These are phyloP conservation scores for Chrysogorgia sp. DNA, from an alignment of 92 coral and sea anemone genomes.

Conservation along the genomic window DNA sequence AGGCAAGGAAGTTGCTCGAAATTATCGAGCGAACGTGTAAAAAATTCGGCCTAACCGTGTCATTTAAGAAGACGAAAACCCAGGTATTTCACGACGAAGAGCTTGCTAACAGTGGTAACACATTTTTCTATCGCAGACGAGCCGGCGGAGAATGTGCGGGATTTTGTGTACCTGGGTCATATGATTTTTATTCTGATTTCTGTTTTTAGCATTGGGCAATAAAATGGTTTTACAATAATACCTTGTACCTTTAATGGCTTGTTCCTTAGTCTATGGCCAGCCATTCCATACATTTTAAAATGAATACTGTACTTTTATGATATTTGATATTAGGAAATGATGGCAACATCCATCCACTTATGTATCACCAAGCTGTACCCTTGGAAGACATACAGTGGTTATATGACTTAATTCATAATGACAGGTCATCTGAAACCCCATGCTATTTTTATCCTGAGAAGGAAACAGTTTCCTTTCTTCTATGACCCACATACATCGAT, in stretches of 20 bases:
- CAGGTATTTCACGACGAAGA: too few relatives aligned
- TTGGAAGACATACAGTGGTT: slow-evolving; percentile 52
- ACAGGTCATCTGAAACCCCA: neutral
- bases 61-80: too few relatives aligned
- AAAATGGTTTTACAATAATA: too few relatives aligned
- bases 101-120: too few relatives aligned
- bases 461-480: slow-evolving; percentile 46
- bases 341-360: slow-evolving; percentile 38
- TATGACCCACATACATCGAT: slow-evolving; percentile 69
- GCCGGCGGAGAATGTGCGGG: too few relatives aligned
- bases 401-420: slow-evolving; percentile 41
- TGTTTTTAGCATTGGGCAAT: too few relatives aligned
- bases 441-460: slow-evolving; percentile 44
- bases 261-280: neutral
- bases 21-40: too few relatives aligned
- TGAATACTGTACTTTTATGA: neutral
- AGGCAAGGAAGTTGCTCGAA: too few relatives aligned
- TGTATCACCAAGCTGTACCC: slow-evolving; percentile 50
- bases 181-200: too few relatives aligned
- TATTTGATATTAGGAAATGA: slow-evolving; percentile 11
- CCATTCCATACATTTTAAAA: neutral
- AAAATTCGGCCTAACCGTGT: too few relatives aligned
- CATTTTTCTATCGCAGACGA: too few relatives aligned
- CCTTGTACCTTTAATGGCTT: neutral
- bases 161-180: too few relatives aligned